Evolutionary conservation across 2,797 vertebrate species (phyloP), one percentile per base, ranked within the genome.

Genomic region (Spea hammondii): DNA sequence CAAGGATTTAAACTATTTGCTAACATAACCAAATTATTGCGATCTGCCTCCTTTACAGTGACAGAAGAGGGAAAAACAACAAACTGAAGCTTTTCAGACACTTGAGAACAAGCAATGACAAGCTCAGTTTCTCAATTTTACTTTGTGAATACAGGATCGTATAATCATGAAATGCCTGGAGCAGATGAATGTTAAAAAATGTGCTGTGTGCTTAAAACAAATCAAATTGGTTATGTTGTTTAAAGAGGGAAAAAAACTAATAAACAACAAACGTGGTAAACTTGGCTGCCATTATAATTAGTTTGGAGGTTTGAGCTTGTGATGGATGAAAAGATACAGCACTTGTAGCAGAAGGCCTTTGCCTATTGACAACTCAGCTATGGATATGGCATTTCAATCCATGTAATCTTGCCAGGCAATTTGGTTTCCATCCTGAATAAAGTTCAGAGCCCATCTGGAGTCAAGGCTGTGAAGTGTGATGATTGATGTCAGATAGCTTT

Each of bases 401-500:
- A 59, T 77, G 80, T 82, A 67, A 68, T 77, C 65, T 50, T 82
- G 80, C 80, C 80, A 82, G 75, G 70, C 65, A 82, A 82, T 82
- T 82, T 82, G 80, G 80, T 82, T 71, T 77, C 70, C 57, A 77
- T 82, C 75, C 80, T 78, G 75, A 77, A 82, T 78, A 82, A 82
- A 77, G 80, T 78, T 75, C 80, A 77, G 70, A 70, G 65, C 80
- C 80, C 80, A 82, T 82, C 80, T 82, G 80, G 80, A 82, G 80
- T 82, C 70, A 82, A 82, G 80, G 75, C 80, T 82, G 75, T 74
- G 80, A 82, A 82, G 80, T 82, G 80, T 70, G 75, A 82, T 82
- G 80, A 82, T 82, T 82, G 80, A 82, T 82, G 80, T 82, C 80
- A 78, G 80, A 82, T 77, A 82, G 74, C 74, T 72, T 82, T 62